Evolutionary conservation across 2,888 invertebrate genomes (phyloP), one percentile per base, ranked within the genome.

Genomic region (Notodonta ziczac): DNA sequence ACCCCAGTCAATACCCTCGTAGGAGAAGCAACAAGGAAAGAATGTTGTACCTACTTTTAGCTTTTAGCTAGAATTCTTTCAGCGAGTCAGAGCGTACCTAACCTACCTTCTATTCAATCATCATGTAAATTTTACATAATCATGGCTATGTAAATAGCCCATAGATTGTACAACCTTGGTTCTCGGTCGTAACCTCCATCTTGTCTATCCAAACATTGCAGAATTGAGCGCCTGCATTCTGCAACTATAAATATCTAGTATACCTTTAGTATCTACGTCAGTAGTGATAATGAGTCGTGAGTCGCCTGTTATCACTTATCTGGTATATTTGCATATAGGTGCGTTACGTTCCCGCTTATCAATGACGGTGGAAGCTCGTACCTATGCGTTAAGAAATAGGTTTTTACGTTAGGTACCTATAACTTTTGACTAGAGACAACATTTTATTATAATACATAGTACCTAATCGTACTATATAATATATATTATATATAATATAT

Each of bases 211-310:
- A 40, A 60, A 55, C 50, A 59, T 55, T 14, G 39, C 48, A 39
- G 39, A 55, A 39, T 39, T 24, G 50, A 52, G 32, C 24, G 12
- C 46, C 32, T 56, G 56, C 44, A 46, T 56, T 56, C 56, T 56
- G 56, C 46, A 44, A 56, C 32, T 44, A 53, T 53, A 52, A 52
- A 12, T 52, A 24, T 24, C 24, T 5, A 12, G 48, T 7, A 10
- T 52, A 32, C 52, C 52, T 52, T 24, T 32, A 52, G 52, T 1
- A 24, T 16, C 14, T 12, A 40, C 55, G 55, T 60, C 63, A 60
- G 46, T 50, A 58, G 68, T 77, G 80, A 77, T 82, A 82, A 82
- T 74, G 67, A 72, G 68, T 69, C 82, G 76, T 81, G 80, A 56
- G 66, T 63, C 52, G 50, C 60, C 42, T 57, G 70, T 82, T 82